These are phyloP conservation scores for Schizotus pectinicornis DNA, from an alignment of 2,888 invertebrate species.

Conservation along the genomic window DNA sequence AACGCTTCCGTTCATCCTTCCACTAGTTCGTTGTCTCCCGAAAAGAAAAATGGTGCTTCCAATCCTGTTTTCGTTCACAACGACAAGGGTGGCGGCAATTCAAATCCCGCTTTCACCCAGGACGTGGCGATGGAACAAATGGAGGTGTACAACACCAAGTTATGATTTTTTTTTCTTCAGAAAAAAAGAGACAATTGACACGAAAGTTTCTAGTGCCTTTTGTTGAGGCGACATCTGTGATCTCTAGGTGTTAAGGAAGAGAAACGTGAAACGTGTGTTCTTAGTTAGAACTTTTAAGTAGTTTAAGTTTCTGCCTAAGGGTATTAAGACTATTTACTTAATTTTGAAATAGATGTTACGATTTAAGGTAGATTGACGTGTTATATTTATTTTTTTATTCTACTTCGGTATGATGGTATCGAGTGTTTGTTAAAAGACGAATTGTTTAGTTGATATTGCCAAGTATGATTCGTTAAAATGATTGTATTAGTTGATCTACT, in stretches of 20 bases:
- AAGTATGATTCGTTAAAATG: too few relatives aligned
- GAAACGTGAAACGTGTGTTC: not conserved
- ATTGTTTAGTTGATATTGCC: too few relatives aligned
- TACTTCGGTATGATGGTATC: not conserved
- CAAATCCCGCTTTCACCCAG: slow-evolving; percentile 39
- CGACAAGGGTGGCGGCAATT: slow-evolving; percentile 30
- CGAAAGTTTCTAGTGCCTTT: slow-evolving; percentile 23
- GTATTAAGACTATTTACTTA: too few relatives aligned
- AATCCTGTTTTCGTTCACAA: not conserved
- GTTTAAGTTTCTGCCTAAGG: too few relatives aligned
- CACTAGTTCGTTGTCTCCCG: slow-evolving; percentile 26
- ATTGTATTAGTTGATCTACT: too few relatives aligned
- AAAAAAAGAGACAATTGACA: slow-evolving; percentile 18
- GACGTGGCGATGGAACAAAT: slow-evolving; percentile 45
- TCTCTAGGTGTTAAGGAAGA: slow-evolving; percentile 39
- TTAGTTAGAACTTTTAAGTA: not conserved
- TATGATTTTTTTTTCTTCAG: slow-evolving; percentile 42
- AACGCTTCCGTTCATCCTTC: slow-evolving; percentile 32
- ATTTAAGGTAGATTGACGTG: too few relatives aligned
- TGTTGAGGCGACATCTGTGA: slow-evolving; percentile 42
- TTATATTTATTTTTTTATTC: not conserved
- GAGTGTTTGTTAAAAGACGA: too few relatives aligned
- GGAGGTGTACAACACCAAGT: slow-evolving; percentile 49
- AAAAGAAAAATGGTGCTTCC: not conserved
- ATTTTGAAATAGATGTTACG: too few relatives aligned